Evolutionary conservation across 30 jellyfish, hydroid and myxozoan species (phyloP).

Genomic region (Hydractinia echinata): DNA sequence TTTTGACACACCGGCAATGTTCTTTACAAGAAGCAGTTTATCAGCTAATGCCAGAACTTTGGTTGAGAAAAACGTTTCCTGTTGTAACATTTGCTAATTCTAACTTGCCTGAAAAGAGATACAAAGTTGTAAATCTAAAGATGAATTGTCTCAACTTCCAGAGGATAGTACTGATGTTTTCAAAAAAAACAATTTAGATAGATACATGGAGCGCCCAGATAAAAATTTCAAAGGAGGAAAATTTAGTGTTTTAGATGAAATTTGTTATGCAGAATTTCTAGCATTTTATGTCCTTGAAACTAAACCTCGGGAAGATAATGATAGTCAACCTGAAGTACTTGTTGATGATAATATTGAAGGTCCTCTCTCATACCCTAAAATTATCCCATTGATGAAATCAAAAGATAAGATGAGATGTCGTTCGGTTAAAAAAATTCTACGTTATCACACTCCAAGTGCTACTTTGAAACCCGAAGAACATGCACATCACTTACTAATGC

Average conservation of each 20-base stretch:
- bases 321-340: slow-evolving; percentile 9
- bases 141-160: background rate
- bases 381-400: background rate
- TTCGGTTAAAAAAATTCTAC: background rate
- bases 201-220: slow-evolving; percentile 6
- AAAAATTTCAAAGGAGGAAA: slow-evolving; percentile 3
- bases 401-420: slow-evolving; percentile 3
- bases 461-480: slow-evolving; percentile 1
- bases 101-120: background rate
- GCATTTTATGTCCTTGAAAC: background rate
- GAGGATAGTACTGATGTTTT: slow-evolving; percentile 6
- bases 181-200: background rate
- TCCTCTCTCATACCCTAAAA: background rate
- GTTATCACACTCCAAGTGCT: background rate
- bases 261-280: slow-evolving; percentile 12
- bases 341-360: background rate
- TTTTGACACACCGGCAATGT: background rate
- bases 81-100: background rate
- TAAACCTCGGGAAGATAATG: background rate
- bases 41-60: slow-evolving; percentile 9
- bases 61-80: background rate
- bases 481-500: slow-evolving; percentile 12
- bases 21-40: slow-evolving; percentile 10
- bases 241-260: background rate
- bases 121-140: background rate